These are phyloP conservation scores for human (Homo sapiens) DNA, from an alignment of 2,113 vertebrate genomes.

Conservation along the genomic window GRCh38 chrX:109544001-109544500, in stretches of 20 bases:
- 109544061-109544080: constrained; percentile 31
- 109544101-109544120: not conserved
- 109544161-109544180: constrained; percentile 20
- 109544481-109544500: constrained; percentile 51
- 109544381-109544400: constrained; percentile 12
- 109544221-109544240: constrained; percentile 19
- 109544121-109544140: constrained; percentile 2
- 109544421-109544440: not conserved
- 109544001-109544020: constrained; percentile 15
- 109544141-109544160: constrained; percentile 47
- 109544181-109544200: constrained; percentile 3
- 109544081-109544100: constrained; percentile 55
- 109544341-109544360: not conserved
- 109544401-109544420: constrained; percentile 16
- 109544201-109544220: constrained; percentile 30
- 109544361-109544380: not conserved
- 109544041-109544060: constrained; percentile 44
- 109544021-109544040: constrained; percentile 15
- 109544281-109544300: constrained; percentile 3
- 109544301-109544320: not conserved
- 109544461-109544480: constrained; percentile 23
- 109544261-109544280: not conserved
- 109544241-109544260: not conserved
- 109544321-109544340: not conserved
- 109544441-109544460: not conserved